A percentile compares a stretch with the other conserved stretches of the same genome.
Conservation (phyloP, 1,140 invertebrate species). For the Drosophila suzukii region DNA sequence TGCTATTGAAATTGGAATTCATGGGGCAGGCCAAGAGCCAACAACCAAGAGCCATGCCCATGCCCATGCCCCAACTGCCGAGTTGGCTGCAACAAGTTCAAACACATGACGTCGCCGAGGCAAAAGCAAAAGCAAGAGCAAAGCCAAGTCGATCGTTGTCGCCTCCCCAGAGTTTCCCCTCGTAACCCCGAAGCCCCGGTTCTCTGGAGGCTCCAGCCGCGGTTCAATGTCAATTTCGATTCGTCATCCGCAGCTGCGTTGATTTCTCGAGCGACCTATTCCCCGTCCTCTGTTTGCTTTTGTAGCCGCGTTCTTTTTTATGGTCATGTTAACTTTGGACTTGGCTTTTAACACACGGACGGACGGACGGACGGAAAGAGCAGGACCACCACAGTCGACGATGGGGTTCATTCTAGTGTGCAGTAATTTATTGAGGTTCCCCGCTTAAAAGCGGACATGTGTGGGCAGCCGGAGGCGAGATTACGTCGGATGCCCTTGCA, state of each 20-base stretch:
- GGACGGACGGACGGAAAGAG: conserved; percentile 38
- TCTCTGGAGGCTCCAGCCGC: conserved; percentile 44
- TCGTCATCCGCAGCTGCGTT: conserved; percentile 83
- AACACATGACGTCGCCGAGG: conserved; percentile 46
- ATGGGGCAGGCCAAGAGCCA: conserved; percentile 49
- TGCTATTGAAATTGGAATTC: conserved; percentile 60
- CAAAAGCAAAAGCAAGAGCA: conserved; percentile 11
- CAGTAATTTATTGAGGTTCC: conserved; percentile 71
- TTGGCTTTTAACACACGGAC: conserved; percentile 77
- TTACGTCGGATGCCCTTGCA: conserved; percentile 55
- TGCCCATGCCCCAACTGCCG: conserved; percentile 25
- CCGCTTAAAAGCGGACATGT: conserved; percentile 50
- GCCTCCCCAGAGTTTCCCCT: conserved; percentile 9
- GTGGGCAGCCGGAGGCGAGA: conserved; percentile 61
- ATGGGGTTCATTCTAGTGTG: conserved; percentile 73
- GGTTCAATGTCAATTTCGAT: conserved; percentile 84
- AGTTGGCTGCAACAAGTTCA: conserved; percentile 72
- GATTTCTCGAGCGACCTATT: conserved; percentile 74
- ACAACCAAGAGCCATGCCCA: conserved; percentile 18
- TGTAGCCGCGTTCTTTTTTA: conserved; percentile 70
- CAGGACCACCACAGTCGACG: conserved; percentile 46
- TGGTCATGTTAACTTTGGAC: conserved; percentile 81
- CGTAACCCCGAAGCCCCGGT: background rate
- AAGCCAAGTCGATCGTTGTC: conserved; percentile 38
- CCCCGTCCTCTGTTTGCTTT: conserved; percentile 50